A percentile compares a stretch with the other conserved stretches of the same genome.
phyloP scores from a whole-genome alignment of 2,113 vertebrate genomes.

The Gasterosteus nipponicus region DNA sequence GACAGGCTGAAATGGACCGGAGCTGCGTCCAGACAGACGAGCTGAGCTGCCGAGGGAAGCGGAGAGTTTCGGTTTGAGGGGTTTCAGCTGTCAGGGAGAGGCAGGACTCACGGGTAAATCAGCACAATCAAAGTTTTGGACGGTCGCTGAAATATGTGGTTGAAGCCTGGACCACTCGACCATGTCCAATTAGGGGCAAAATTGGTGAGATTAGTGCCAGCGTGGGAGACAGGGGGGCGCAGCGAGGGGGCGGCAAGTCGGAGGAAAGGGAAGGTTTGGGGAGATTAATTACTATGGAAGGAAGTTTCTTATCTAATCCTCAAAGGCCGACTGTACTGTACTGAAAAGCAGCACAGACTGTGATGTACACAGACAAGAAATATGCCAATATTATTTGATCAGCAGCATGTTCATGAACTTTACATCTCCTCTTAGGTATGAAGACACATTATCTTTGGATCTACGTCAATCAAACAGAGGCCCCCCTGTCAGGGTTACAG shows the following conservation, averaged over 20 bases:
- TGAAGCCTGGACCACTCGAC: slow-evolving; percentile 43
- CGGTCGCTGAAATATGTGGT: slow-evolving; percentile 18
- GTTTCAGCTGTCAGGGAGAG: slow-evolving; percentile 49
- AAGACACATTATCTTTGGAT: slow-evolving; percentile 16
- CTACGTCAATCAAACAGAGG: slow-evolving; percentile 18
- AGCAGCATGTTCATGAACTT: not conserved
- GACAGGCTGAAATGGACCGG: slow-evolving; percentile 14
- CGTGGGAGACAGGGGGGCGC: slow-evolving; percentile 34
- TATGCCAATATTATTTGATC: not conserved
- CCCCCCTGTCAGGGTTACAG: not conserved
- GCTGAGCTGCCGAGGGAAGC: slow-evolving; percentile 29
- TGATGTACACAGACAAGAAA: not conserved
- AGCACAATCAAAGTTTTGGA: slow-evolving; percentile 43
- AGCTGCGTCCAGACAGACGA: slow-evolving; percentile 11
- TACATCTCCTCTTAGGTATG: not conserved
- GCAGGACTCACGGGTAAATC: slow-evolving; percentile 49
- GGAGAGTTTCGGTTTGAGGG: slow-evolving; percentile 35
- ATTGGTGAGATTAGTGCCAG: slow-evolving; percentile 68
- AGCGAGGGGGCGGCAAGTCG: slow-evolving; percentile 54
- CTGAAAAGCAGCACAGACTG: slow-evolving; percentile 18
- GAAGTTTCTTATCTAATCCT: slow-evolving; percentile 63
- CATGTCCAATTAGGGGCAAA: slow-evolving; percentile 77
- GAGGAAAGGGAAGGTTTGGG: slow-evolving; percentile 39
- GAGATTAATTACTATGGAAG: slow-evolving; percentile 65
- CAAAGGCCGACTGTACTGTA: slow-evolving; percentile 45